Evolutionary conservation across 2,113 vertebrate genomes (phyloP).

Genomic region (Eulacestoma nigropectus): DNA sequence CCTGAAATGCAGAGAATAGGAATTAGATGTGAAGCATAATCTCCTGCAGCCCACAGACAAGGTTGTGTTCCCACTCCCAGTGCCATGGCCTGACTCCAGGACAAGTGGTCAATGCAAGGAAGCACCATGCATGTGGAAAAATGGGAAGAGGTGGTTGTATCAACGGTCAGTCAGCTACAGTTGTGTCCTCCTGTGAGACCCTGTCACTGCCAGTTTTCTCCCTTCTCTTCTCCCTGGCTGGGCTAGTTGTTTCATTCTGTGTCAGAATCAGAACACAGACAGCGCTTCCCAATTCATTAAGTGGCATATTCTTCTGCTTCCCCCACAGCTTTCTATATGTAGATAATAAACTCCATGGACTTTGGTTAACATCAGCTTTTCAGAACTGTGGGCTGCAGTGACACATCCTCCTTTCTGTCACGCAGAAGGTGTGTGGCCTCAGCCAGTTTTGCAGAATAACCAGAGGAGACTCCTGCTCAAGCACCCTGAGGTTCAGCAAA

Average conservation of each 20-base stretch:
- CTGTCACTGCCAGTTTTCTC: not conserved
- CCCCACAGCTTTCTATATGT: not conserved
- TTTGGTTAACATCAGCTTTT: not conserved
- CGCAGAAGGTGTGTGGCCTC: not conserved
- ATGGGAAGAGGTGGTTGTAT: not conserved
- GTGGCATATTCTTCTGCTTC: not conserved
- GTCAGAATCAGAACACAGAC: not conserved
- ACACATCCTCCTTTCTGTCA: not conserved
- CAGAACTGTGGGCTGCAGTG: not conserved
- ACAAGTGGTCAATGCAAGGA: not conserved
- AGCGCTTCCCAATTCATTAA: accelerated
- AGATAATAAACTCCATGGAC: not conserved
- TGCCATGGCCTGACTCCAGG: not conserved
- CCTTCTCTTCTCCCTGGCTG: not conserved
- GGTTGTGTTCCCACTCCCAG: accelerated
- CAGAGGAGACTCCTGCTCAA: not conserved
- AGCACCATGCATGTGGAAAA: not conserved
- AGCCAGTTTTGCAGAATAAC: not conserved
- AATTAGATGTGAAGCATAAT: accelerated
- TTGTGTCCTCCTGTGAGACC: not conserved
- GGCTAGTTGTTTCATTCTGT: not conserved
- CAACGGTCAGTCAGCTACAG: not conserved
- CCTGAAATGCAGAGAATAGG: constrained; percentile 72
- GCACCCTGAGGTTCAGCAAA: accelerated
- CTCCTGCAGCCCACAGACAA: not conserved